A percentile compares a stretch with the other conserved stretches of the same genome.
Conservation (phyloP, 2,888 invertebrate genomes). For the Teinopalpus imperialis region DNA sequence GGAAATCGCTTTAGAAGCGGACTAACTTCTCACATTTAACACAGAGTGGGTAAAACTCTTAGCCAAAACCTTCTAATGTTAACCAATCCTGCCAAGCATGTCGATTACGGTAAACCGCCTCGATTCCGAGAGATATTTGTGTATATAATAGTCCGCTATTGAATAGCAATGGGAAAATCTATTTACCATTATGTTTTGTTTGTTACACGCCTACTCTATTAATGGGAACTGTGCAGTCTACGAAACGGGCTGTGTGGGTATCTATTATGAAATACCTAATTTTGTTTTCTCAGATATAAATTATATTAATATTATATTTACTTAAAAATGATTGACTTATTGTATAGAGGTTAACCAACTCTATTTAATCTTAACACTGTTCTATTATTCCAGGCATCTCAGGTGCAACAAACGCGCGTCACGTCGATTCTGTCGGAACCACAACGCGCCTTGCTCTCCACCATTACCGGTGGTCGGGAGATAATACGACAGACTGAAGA, state of each 20-base stretch:
- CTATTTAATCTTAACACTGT: not conserved
- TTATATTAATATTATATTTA: too few species aligned
- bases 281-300: too few species aligned
- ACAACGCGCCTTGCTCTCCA: constrained; percentile 95
- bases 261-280: constrained; percentile 26
- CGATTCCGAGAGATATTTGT: too few species aligned
- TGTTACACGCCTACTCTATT: constrained; percentile 61
- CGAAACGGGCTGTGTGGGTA: constrained; percentile 72
- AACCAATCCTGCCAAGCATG: too few species aligned
- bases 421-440: constrained; percentile 94
- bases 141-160: too few species aligned
- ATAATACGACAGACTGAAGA: constrained; percentile 93
- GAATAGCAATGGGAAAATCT: too few species aligned
- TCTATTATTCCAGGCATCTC: constrained; percentile 55
- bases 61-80: too few species aligned
- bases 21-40: too few species aligned
- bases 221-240: constrained; percentile 50
- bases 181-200: constrained; percentile 31
- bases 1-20: too few species aligned
- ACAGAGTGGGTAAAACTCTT: too few species aligned
- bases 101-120: too few species aligned
- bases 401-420: constrained; percentile 92
- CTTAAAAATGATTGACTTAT: too few species aligned
- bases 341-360: not conserved
- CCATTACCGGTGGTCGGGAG: constrained; percentile 94